Evolutionary conservation across 2,113 vertebrate species (phyloP), one percentile per base, ranked within the genome.

Genomic region (Ceratotherium simum): DNA sequence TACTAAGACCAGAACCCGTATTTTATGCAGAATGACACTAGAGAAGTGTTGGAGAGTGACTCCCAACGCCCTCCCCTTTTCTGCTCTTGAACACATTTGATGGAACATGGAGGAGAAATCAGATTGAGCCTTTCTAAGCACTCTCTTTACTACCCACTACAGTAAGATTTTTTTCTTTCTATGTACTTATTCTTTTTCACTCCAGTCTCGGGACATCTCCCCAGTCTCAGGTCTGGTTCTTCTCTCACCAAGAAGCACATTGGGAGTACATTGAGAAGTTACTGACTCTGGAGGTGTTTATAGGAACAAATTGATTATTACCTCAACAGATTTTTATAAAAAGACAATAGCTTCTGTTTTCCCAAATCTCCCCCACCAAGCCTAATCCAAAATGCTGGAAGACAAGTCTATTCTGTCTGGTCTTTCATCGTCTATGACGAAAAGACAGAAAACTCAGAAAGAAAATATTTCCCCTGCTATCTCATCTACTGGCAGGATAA

Each of bases 151-250:
- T 23, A 0, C 3, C 23, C 31, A 18, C 33, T 5, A 6, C 13
- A 62, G 18, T 27, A 29, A 46, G 20, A 0, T 14, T 46, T 33
- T 42, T 21, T n/a, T 56, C n/a, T 82, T 64, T 72, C 9, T 23
- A 0, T 56, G 5, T 1, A 46, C 18, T 46, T 60, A 36, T n/a
- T 17, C 8, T 14, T 60, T 9, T 60, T 42, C 13, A 7, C 0
- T 29, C 8, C 17, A 29, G 33, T 42, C 60, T 39, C 1, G 2
- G 31, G 42, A 4, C 9, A 7, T 16, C 18, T 87, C n/a, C 27
- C 23, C 51, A 36, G 3, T 21, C 70, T 83, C 33, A 70, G 81
- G 3, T 31, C 56, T 73, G 8, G 13, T 6, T 25, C 23, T 6
- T 5, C 46, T 58, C 18, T 64, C 20, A 48, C 21, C 33, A n/a